Conservation (phyloP, 1,140 invertebrate species). For the Globodera rostochiensis region DNA sequence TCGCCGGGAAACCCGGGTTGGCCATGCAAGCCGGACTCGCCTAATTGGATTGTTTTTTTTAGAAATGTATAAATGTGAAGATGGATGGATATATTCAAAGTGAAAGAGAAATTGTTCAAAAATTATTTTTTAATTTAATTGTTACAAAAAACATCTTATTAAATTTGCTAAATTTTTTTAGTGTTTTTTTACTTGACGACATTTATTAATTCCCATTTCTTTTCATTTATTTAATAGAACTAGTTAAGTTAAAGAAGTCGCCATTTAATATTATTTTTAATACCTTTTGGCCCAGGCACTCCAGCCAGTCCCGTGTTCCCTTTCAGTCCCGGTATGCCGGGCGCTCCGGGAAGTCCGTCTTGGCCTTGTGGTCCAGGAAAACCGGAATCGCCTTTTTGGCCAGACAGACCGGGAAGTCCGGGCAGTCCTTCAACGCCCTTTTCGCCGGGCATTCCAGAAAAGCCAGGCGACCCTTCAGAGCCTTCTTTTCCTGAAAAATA, state of each 20-base stretch:
- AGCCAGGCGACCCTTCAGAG: conserved; percentile 35
- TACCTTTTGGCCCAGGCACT: conserved; percentile 56
- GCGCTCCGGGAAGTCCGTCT: conserved; percentile 56
- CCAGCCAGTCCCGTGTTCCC: conserved; percentile 50
- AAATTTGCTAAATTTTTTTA: too few species aligned
- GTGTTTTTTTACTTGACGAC: too few species aligned
- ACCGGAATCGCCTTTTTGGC: conserved; percentile 58
- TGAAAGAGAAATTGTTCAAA: too few species aligned
- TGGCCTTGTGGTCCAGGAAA: conserved; percentile 66
- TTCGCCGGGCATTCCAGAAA: conserved; percentile 29
- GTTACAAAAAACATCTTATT: too few species aligned
- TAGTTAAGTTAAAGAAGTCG: too few species aligned
- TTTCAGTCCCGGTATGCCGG: conserved; percentile 56
- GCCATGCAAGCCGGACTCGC: conserved; percentile 31
- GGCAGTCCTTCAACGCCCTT: conserved; percentile 34
- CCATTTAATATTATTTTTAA: neutral
- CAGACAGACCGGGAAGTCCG: conserved; percentile 40
- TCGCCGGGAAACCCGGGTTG: conserved; percentile 72
- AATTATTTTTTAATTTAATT: too few species aligned
- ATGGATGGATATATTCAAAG: too few species aligned
- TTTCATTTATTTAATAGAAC: too few species aligned
- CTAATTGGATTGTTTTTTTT: neutral
- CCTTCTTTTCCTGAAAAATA: conserved; percentile 38
- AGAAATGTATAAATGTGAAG: neutral
- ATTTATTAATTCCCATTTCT: too few species aligned